Evolutionary conservation across 2,797 vertebrate genomes (phyloP), one percentile per base, ranked within the genome.

Genomic region (Acipenser ruthenus): DNA sequence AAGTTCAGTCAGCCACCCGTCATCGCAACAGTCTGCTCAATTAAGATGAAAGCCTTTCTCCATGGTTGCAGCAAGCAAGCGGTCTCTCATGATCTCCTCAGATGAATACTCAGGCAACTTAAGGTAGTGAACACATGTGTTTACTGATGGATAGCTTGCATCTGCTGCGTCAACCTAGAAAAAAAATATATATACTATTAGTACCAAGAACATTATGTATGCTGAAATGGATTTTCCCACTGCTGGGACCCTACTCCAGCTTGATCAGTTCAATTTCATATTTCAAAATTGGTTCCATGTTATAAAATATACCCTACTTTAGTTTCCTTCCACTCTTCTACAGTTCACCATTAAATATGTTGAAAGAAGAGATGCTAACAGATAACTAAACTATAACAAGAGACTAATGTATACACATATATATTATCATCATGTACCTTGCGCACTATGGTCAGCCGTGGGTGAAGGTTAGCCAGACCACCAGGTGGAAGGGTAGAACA

Each of bases 31-130:
- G n/a, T 49, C 11, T 18, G 68, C 69, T 96, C 93, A 99, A 83
- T 99, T 99, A 77, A 99, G 95, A 77, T 99, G 97, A 87, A 99
- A 99, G 83, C 97, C 96, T 82, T 99, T 99, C 86, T 99, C 97
- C 95, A 99, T 99, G 58, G 97, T 99, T 84, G 96, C 97, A 70
- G 96, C 96, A 8, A 99, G 84, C 75, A 99, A 87, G 10, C 96
- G 94, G 72, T 98, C 96, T 71, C 97, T 85, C 97, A 98, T 98
- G 70, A 99, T 99, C 83, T 98, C 95, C 81, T 99, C 97, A 0
- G 97, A 99, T 70, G 97, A 99, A 83, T 99, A 99, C 70, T 99
- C 97, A 0, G 97, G 96, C 74, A 99, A 79, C 82, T 99, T 99
- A 65, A 99, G 92, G 86, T 99, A 99, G 91, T 99, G 97, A 65